Evolutionary conservation across 2,888 invertebrate species (phyloP), one percentile per base, ranked within the genome.

Genomic region (Agonopterix alstromeriana): DNA sequence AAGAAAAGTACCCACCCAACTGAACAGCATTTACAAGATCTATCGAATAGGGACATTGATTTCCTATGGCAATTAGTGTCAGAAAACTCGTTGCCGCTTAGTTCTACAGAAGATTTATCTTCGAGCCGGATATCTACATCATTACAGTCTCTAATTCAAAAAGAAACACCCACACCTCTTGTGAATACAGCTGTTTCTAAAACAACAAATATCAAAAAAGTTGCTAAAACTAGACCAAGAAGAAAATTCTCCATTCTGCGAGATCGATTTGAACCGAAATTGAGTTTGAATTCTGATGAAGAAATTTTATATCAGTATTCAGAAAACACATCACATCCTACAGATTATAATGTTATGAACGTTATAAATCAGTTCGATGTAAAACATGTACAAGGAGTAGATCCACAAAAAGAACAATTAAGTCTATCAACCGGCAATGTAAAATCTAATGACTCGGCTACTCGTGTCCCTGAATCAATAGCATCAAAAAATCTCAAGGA

Each of bases 181-280:
- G 59, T 67, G 3, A 73, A 69, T 52, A 61, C 69, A 5, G 55
- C 73, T 14, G 54, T 60, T 7, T 62, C 74, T 1, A 88, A 88
- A 73, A 57, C 72, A 48, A 71, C 78, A 7, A 82, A 82, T 52
- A 67, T 71, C n/a, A 87, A 83, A 61, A 89, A 87, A 61, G 74
- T 63, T 43, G 60, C 65, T 9, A 73, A 78, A 52, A 83, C 73
- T 55, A 83, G 83, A 63, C 90, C 91, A 0, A 79, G 90, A 50
- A 74, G 91, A 56, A 91, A 91, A 65, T 91, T 91, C 71, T 91
- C 91, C 3, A 80, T 91, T 49, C 65, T 91, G 11, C 80, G 91
- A 58, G 91, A 91, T 60, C 85, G 83, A 53, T 91, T 91, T 69
- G 91, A 91, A 68, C 89, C 90, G 14, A 85, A 83, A 65, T 50